These are phyloP conservation scores for Vanacampus margaritifer DNA, from an alignment of 2,113 vertebrate species.

Conservation along the genomic window DNA sequence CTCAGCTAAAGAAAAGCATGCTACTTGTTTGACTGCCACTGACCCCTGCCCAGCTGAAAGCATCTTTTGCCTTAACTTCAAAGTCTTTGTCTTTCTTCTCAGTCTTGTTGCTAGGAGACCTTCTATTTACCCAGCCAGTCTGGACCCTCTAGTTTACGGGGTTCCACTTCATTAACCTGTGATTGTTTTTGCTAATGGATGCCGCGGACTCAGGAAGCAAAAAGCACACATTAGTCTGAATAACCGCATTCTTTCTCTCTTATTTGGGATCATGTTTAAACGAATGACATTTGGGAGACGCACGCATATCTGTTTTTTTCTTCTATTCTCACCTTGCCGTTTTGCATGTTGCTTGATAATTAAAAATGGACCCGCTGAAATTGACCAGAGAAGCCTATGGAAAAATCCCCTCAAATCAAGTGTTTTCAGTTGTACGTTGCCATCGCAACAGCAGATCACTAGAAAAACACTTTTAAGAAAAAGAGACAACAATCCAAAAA, in stretches of 20 bases:
- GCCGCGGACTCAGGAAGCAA: conserved; percentile 21
- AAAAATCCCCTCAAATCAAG: neutral
- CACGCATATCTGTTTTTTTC: neutral
- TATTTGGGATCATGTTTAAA: neutral
- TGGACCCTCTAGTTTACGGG: conserved; percentile 30
- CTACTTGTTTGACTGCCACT: conserved; percentile 32
- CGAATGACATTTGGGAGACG: neutral
- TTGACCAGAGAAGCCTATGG: neutral
- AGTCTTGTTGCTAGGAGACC: conserved; percentile 39
- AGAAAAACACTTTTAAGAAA: neutral
- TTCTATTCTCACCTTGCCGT: neutral
- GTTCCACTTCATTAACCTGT: conserved; percentile 50
- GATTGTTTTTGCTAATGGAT: conserved; percentile 32
- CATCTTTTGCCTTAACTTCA: conserved; percentile 55
- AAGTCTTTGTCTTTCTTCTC: conserved; percentile 36
- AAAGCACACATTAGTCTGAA: conserved; percentile 10
- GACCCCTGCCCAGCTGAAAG: conserved; percentile 40
- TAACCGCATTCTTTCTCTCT: conserved; percentile 13
- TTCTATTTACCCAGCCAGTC: conserved; percentile 50
- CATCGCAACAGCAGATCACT: neutral
- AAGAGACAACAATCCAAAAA: neutral
- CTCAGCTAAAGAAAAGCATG: conserved; percentile 12
- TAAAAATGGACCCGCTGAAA: neutral
- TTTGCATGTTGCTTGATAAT: neutral
- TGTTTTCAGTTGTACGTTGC: neutral